phyloP scores from a whole-genome alignment of 1,140 invertebrate genomes.

The Anoplolepis gracilipes region DNA sequence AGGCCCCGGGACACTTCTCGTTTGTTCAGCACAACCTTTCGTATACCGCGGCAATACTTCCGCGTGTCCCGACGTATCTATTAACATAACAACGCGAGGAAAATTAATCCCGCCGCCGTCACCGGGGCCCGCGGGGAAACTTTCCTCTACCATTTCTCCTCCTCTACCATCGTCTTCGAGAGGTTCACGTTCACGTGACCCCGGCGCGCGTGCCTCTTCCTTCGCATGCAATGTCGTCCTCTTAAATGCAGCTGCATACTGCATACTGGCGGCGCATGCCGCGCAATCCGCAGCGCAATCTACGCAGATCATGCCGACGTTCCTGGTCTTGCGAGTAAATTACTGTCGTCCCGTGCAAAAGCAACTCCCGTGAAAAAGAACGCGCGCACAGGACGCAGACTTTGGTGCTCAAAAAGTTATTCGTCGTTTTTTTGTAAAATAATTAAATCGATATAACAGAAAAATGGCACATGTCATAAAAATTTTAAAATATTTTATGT shows the following conservation, averaged over 20 bases:
- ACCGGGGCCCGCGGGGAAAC: conserved; percentile 34
- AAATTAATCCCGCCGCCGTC: conserved; percentile 74
- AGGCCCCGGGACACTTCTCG: conserved; percentile 57
- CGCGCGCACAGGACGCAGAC: neutral
- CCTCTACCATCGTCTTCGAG: conserved; percentile 40
- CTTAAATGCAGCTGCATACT: conserved; percentile 40
- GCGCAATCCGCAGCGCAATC: conserved; percentile 17
- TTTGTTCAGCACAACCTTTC: conserved; percentile 62
- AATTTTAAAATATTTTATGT: neutral
- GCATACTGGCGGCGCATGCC: conserved; percentile 51
- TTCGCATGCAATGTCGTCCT: conserved; percentile 46
- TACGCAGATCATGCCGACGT: conserved; percentile 4
- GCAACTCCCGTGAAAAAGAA: neutral
- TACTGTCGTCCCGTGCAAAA: neutral
- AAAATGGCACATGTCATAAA: neutral
- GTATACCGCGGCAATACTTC: conserved; percentile 68
- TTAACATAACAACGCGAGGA: conserved; percentile 77
- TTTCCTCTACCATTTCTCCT: conserved; percentile 65
- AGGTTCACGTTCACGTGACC: conserved; percentile 73
- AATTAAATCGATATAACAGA: neutral
- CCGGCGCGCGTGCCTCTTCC: conserved; percentile 71
- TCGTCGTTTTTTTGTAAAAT: neutral
- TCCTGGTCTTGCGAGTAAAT: conserved; percentile 26
- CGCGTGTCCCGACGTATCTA: conserved; percentile 76
- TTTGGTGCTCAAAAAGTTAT: neutral